Evolutionary conservation across 1,140 invertebrate species (phyloP), one percentile per base, ranked within the genome.

Genomic region (Drosophila willistoni): DNA sequence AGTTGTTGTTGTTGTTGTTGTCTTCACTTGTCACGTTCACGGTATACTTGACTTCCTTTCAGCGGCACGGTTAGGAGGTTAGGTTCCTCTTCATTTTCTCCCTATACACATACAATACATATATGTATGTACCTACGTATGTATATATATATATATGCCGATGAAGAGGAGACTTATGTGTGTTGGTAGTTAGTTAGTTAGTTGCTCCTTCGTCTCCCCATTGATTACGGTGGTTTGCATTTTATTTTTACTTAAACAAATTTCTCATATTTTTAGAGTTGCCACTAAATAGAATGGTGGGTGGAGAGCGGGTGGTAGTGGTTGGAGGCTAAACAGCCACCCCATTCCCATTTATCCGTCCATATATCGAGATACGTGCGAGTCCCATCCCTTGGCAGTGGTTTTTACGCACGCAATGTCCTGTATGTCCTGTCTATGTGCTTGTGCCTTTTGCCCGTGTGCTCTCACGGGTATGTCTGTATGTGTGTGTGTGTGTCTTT

Each of bases 1-100:
- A 7, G 19, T 10, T 13, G 7, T 33, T 12, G 7, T 12, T 13
- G 13, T 39, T 33, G 3, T 33, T 59, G 12, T 44, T 42, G 12
- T 64, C 33, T 62, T 68, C 36, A 17, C n/a, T 56, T 73, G 14
- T 29, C 55, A 57, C 55, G 44, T 51, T 51, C 44, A 57, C 55
- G 29, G 17, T 57, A 34, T 57, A 57, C 55, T 57, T 57, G 55
- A 57, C 55, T 57, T 57, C 25, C 29, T 57, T 57, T 57, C 14
- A 7, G 47, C 19, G 55, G 55, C 14, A 14, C 9, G 29, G 29
- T 51, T 51, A 51, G 44, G 44, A 51, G 44, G 44, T 57, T 57
- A 34, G 56, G n/a, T 10, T 59, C 10, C 44, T 51, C 19, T 9
- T 22, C 44, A 29, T 29, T 19, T 14, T 44, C 42, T 5, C 42